phyloP scores from a whole-genome alignment of 2,888 invertebrate species.

The Cantharis lateralis region DNA sequence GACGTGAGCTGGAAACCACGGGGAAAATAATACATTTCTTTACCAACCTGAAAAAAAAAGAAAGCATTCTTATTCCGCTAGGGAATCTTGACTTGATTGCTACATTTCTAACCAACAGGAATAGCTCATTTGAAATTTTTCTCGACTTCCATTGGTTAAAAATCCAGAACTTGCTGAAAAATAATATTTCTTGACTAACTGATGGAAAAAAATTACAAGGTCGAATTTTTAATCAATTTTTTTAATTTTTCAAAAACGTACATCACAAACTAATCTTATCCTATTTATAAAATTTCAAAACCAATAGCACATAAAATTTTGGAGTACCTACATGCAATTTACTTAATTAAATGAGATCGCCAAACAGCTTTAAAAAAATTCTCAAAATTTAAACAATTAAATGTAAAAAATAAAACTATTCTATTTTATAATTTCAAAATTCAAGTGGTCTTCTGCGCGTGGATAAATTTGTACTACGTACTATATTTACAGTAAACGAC shows the following conservation, averaged over 20 bases:
- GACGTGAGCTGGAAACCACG: too few relatives aligned
- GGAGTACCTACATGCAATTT: neutral
- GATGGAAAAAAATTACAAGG: neutral
- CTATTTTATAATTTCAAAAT: neutral
- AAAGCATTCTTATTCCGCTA: too few relatives aligned
- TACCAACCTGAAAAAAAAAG: too few relatives aligned
- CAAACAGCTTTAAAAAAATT: neutral
- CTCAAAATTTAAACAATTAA: neutral
- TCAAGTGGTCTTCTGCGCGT: neutral
- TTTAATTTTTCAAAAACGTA: conserved; percentile 26
- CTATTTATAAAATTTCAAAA: neutral
- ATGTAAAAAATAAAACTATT: neutral
- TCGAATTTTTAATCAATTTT: conserved; percentile 2
- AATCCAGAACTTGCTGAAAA: too few relatives aligned
- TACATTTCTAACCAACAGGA: too few relatives aligned
- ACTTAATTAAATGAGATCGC: neutral
- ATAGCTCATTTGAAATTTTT: too few relatives aligned
- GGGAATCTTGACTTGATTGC: too few relatives aligned
- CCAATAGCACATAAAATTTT: neutral
- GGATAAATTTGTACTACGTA: neutral
- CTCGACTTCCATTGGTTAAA: too few relatives aligned
- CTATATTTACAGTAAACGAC: neutral
- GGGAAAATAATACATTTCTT: too few relatives aligned
- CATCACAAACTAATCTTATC: conserved; percentile 26
- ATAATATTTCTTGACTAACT: too few relatives aligned